Evolutionary conservation across 1,140 invertebrate genomes (phyloP).

Genomic region (Pogonomyrmex barbatus): DNA sequence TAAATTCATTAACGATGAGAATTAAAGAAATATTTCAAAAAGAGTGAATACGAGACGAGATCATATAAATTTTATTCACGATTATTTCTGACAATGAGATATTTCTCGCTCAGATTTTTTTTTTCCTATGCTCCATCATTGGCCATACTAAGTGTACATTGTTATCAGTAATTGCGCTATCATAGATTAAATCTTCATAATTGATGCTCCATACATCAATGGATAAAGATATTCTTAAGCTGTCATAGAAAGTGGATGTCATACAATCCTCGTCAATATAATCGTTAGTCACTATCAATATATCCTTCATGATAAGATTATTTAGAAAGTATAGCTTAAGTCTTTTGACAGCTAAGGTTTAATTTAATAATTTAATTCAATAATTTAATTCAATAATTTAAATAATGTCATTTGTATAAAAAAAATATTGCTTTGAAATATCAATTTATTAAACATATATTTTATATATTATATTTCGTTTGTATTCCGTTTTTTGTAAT

Average conservation of each 20-base stretch:
- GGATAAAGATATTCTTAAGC: conserved; percentile 59
- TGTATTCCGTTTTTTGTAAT: background rate
- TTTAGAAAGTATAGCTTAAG: conserved; percentile 60
- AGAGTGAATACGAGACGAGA: background rate
- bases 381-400: background rate
- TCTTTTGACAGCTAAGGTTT: conserved; percentile 13
- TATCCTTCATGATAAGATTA: conserved; percentile 66
- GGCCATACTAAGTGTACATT: conserved; percentile 30
- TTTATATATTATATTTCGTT: background rate
- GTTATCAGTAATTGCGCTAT: conserved; percentile 29
- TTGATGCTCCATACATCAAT: background rate
- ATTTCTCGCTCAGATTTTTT: too few relatives aligned
- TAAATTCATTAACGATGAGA: background rate
- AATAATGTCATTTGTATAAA: background rate
- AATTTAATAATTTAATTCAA: too few relatives aligned
- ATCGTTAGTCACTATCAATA: conserved; percentile 60
- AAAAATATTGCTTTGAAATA: background rate
- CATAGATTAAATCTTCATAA: conserved; percentile 26
- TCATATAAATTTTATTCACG: conserved; percentile 6
- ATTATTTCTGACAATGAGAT: background rate
- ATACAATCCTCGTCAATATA: conserved; percentile 58
- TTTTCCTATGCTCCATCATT: background rate
- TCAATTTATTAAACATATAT: too few relatives aligned
- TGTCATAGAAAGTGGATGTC: conserved; percentile 65
- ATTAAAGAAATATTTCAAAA: background rate